Evolutionary conservation across 2,797 vertebrate genomes (phyloP), one percentile per base, ranked within the genome.

Genomic region (Pseudochirops corinnae): DNA sequence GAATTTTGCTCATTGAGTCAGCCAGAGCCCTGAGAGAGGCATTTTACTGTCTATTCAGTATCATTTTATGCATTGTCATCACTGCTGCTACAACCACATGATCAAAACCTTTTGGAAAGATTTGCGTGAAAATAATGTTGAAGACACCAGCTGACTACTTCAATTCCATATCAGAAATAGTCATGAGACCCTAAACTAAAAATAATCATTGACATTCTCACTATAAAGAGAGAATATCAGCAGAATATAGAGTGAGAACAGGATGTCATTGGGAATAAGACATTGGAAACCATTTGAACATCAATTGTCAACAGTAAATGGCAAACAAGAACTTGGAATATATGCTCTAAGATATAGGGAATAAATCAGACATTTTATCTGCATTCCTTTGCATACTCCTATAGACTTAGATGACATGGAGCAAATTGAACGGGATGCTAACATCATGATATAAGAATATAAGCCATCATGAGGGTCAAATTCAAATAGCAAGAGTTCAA

Each of bases 111-210:
- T 50, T 62, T 91, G 94, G 96, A 93, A 5, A 56, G 92, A 97
- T 97, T 98, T 98, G 10, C n/a, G 46, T 93, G 92, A 67, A 31
- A 56, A 3, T 57, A 52, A 91, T 95, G 1, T 93, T 94, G 97
- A 98, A 97, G 96, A 28, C 55, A 74, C 95, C 96, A 97, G 97
- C 97, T 98, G 57, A 96, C 56, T 93, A 39, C 94, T 92, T 95
- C 91, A 97, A 60, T 94, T 97, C 96, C 94, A 94, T 96, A 95
- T 60, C 62, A 95, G 93, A 97, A 97, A 97, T 97, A 96, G 67
- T 98, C 97, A 97, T 96, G 57, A 74, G 90, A 92, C 94, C 94
- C 94, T 96, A 90, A 95, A 2, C 92, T 90, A 82, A 94, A 33
- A 97, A 93, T 52, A 95, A 92, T 46, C 94, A 58, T 93, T 60